These are phyloP conservation scores for Dolichomitus sp. DNA, from an alignment of 2,888 invertebrate genomes.

Conservation along the genomic window DNA sequence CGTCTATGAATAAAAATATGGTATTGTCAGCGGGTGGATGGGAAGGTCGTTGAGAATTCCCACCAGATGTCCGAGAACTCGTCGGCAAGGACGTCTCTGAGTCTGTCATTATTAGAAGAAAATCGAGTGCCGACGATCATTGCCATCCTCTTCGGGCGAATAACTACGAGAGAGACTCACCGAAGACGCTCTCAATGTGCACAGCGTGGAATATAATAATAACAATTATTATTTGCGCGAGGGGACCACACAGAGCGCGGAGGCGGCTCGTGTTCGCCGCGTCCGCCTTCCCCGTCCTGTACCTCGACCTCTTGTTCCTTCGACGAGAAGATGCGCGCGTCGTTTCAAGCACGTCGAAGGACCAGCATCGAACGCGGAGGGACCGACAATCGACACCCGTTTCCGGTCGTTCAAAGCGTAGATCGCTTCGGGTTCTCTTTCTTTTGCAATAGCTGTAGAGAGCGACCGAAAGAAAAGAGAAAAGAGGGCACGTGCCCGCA, in stretches of 20 bases:
- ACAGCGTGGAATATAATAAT: slow-evolving; percentile 62
- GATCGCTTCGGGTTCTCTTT: slow-evolving; percentile 1
- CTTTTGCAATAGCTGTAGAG: slow-evolving; percentile 20
- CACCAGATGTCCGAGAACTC: background rate
- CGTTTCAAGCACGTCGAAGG: slow-evolving; percentile 42
- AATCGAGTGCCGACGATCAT: slow-evolving; percentile 20
- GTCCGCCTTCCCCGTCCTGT: slow-evolving; percentile 56
- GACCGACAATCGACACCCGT: slow-evolving; percentile 79
- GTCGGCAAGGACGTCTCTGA: slow-evolving; percentile 7
- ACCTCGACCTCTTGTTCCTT: slow-evolving; percentile 3
- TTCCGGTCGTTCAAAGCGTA: slow-evolving; percentile 72
- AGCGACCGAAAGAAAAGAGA: slow-evolving; percentile 62
- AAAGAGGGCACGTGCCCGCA: slow-evolving; percentile 77
- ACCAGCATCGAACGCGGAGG: slow-evolving; percentile 63
- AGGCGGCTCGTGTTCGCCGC: slow-evolving; percentile 64
- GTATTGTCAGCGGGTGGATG: background rate
- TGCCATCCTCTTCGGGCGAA: slow-evolving; percentile 8
- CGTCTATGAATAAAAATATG: background rate
- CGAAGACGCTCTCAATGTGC: slow-evolving; percentile 53
- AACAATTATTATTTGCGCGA: slow-evolving; percentile 57
- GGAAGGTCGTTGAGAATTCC: slow-evolving; percentile 5
- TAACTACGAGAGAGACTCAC: slow-evolving; percentile 13
- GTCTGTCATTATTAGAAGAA: slow-evolving; percentile 29
- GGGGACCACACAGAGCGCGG: slow-evolving; percentile 64
- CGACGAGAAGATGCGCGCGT: slow-evolving; percentile 51